phyloP scores from a whole-genome alignment of 2,113 vertebrate genomes.

The Euleptes europaea region DNA sequence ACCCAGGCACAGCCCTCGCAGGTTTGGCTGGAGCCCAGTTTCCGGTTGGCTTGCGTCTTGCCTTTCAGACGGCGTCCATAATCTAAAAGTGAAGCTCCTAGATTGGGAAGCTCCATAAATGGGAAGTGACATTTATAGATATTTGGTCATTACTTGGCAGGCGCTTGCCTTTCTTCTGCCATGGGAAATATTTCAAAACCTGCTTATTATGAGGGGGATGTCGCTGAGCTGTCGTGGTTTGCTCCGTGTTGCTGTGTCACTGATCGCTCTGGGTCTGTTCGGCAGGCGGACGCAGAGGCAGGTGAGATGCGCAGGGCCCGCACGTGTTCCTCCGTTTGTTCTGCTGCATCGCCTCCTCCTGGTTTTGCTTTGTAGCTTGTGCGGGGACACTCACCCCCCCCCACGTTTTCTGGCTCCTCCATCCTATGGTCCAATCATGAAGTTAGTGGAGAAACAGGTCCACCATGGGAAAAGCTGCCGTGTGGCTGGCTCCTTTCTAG shows the following conservation, averaged over 20 bases:
- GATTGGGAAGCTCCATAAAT: slow-evolving; percentile 22
- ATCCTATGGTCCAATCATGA: too few relatives aligned
- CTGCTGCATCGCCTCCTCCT: background rate
- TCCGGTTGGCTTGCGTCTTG: background rate
- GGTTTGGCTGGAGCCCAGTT: slow-evolving; percentile 16
- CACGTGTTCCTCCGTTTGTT: background rate
- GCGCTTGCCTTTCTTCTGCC: background rate
- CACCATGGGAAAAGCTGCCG: too few relatives aligned
- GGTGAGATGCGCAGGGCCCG: background rate
- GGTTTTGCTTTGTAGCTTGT: background rate
- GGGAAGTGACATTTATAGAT: background rate
- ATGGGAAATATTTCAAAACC: background rate
- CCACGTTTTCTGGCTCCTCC: too few relatives aligned
- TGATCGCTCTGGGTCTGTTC: background rate
- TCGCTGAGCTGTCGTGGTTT: background rate
- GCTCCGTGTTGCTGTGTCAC: background rate
- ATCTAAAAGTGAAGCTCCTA: background rate
- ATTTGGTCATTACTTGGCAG: slow-evolving; percentile 24
- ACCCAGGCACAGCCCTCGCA: background rate
- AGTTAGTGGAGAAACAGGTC: too few relatives aligned
- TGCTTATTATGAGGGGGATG: background rate
- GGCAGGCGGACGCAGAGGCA: background rate
- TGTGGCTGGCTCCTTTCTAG: too few relatives aligned
- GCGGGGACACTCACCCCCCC: too few relatives aligned
- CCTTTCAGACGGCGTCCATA: background rate